A percentile compares a stretch with the other conserved stretches of the same genome.
Conservation (phyloP, 2,888 invertebrate genomes). For the Taenaris catops region DNA sequence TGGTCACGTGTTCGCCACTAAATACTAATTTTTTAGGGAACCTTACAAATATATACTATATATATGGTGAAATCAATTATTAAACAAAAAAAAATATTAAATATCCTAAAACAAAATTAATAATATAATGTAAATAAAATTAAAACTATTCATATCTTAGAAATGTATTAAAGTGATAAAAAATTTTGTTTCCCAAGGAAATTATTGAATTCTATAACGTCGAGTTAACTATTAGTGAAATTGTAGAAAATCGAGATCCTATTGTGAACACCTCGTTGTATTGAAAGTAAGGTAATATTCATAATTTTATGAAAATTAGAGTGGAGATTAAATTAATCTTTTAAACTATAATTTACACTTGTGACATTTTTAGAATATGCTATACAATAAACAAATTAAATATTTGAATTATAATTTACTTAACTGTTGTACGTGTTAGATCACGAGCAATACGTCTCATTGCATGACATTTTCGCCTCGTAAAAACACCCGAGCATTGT, state of each 20-base stretch:
- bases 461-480: no score
- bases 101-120: slow-evolving; percentile 19
- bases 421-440: no score
- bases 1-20: slow-evolving; percentile 14
- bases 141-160: slow-evolving; percentile 76
- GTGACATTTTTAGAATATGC: no score
- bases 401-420: no score
- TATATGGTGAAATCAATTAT: slow-evolving; percentile 14
- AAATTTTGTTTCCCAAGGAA: slow-evolving; percentile 72
- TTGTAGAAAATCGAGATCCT: slow-evolving; percentile 44
- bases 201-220: slow-evolving; percentile 68
- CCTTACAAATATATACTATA: slow-evolving; percentile 10
- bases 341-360: slow-evolving; percentile 14
- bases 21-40: slow-evolving; percentile 9
- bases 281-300: slow-evolving; percentile 21
- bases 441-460: no score
- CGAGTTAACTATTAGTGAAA: slow-evolving; percentile 67
- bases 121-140: slow-evolving; percentile 52
- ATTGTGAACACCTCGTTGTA: slow-evolving; percentile 33
- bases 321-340: slow-evolving; percentile 18
- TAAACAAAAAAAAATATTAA: slow-evolving; percentile 20
- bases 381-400: no score
- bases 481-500: no score
- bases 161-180: slow-evolving; percentile 66
- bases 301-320: slow-evolving; percentile 19